Percentiles rank a stretch among this genome's conserved stretches.
Evolutionary conservation across 2,888 invertebrate genomes (phyloP).

Genomic region (Acrocyrtus sp.): DNA sequence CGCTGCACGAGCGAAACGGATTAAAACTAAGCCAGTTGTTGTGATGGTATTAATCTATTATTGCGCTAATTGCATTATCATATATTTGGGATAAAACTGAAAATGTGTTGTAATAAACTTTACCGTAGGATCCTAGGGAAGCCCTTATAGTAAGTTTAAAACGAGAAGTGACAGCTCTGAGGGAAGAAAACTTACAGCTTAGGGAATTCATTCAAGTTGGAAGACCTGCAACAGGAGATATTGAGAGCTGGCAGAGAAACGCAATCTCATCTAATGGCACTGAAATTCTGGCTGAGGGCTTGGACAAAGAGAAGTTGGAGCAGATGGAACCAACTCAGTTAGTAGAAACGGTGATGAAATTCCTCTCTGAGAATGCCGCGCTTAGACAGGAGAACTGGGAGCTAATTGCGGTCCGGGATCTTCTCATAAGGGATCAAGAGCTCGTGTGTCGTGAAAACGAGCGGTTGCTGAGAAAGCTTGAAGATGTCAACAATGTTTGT

Average conservation of each 20-base stretch:
- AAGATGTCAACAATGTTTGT: slow-evolving; percentile 88
- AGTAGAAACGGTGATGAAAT: slow-evolving; percentile 87
- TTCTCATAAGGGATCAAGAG: slow-evolving; percentile 88
- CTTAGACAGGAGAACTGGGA: slow-evolving; percentile 87
- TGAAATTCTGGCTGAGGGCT: slow-evolving; percentile 39
- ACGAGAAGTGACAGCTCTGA: slow-evolving; percentile 84
- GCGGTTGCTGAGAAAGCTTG: slow-evolving; percentile 83
- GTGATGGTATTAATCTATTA: slow-evolving; percentile 82
- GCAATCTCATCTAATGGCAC: slow-evolving; percentile 27
- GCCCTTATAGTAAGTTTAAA: slow-evolving; percentile 89
- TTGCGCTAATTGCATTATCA: not conserved
- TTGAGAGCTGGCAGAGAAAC: slow-evolving; percentile 48
- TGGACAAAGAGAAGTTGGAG: slow-evolving; percentile 79
- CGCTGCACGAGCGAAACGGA: slow-evolving; percentile 91
- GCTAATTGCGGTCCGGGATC: slow-evolving; percentile 81
- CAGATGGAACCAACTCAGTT: slow-evolving; percentile 82
- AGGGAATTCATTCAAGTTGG: slow-evolving; percentile 70
- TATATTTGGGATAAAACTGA: not conserved
- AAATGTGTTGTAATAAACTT: slow-evolving; percentile 2
- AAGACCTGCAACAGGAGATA: slow-evolving; percentile 49
- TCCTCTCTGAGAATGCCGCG: slow-evolving; percentile 70
- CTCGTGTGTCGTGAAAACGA: slow-evolving; percentile 91
- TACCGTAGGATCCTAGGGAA: slow-evolving; percentile 85
- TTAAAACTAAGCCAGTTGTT: slow-evolving; percentile 90
- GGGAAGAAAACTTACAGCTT: slow-evolving; percentile 89